Conservation (phyloP, 2,797 vertebrate species). For the Sebastes diaconus region DNA sequence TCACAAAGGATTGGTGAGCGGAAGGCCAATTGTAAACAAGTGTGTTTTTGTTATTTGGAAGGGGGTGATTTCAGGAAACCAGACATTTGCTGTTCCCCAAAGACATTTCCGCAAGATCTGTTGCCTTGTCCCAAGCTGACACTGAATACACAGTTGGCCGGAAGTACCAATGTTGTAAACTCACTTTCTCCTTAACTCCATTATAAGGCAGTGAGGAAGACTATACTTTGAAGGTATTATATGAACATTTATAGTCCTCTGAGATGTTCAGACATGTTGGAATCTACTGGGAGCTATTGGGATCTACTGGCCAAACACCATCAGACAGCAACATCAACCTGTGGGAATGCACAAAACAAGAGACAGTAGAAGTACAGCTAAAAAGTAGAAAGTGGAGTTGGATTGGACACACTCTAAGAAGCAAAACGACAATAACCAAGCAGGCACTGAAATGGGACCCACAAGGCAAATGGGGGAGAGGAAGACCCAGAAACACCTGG, state of each 20-base stretch:
- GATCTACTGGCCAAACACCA: too few species aligned
- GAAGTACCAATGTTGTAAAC: neutral
- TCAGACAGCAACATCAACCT: too few species aligned
- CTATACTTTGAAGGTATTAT: neutral
- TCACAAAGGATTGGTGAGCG: slow-evolving; percentile 38
- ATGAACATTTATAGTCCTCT: neutral
- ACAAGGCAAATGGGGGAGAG: too few species aligned
- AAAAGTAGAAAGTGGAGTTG: too few species aligned
- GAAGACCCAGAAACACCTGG: too few species aligned
- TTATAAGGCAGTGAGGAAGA: neutral
- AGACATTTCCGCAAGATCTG: slow-evolving; percentile 9
- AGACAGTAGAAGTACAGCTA: too few species aligned
- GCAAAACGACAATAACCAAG: too few species aligned
- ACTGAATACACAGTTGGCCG: neutral
- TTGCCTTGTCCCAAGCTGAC: slow-evolving; percentile 37
- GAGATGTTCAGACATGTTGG: neutral
- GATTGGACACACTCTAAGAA: too few species aligned
- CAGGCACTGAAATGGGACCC: too few species aligned
- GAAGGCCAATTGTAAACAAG: slow-evolving; percentile 43
- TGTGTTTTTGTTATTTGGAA: slow-evolving; percentile 12
- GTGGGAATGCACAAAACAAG: too few species aligned
- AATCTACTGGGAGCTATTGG: too few species aligned
- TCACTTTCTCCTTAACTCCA: neutral
- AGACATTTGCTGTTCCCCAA: slow-evolving; percentile 16
- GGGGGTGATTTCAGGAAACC: slow-evolving; percentile 35